Conservation (phyloP, 2,888 invertebrate species). For the Ormia ochracea region DNA sequence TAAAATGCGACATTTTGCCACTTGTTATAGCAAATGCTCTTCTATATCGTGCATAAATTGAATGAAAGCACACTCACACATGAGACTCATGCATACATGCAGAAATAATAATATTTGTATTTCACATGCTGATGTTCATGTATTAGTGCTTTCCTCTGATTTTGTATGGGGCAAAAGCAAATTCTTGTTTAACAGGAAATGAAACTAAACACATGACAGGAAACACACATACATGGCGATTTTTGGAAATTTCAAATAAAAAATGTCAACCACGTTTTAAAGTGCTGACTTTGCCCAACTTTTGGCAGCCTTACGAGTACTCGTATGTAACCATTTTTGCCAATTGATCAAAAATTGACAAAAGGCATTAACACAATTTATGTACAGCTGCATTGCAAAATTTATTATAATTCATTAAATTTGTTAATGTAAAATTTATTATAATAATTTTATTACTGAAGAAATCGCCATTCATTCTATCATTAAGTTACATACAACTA, state of each 20-base stretch:
- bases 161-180: background rate
- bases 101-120: too few species aligned
- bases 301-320: too few species aligned
- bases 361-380: too few species aligned
- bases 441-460: too few species aligned
- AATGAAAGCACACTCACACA: background rate
- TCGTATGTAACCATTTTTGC: too few species aligned
- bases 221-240: background rate
- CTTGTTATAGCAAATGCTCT: constrained; percentile 45
- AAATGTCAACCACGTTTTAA: constrained; percentile 34
- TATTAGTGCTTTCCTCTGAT: background rate
- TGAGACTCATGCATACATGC: background rate
- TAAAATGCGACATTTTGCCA: constrained; percentile 50
- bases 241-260: background rate
- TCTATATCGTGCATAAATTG: constrained; percentile 34
- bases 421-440: too few species aligned
- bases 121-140: background rate
- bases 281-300: background rate
- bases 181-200: constrained; percentile 27
- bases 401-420: too few species aligned
- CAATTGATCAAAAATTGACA: too few species aligned
- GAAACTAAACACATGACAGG: background rate
- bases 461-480: too few species aligned
- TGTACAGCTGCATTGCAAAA: too few species aligned
- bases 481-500: too few species aligned